Percentiles rank a stretch among this genome's conserved stretches.
These are phyloP conservation scores for Empis stercorea DNA, from an alignment of 2,888 invertebrate genomes.

Conservation along the genomic window DNA sequence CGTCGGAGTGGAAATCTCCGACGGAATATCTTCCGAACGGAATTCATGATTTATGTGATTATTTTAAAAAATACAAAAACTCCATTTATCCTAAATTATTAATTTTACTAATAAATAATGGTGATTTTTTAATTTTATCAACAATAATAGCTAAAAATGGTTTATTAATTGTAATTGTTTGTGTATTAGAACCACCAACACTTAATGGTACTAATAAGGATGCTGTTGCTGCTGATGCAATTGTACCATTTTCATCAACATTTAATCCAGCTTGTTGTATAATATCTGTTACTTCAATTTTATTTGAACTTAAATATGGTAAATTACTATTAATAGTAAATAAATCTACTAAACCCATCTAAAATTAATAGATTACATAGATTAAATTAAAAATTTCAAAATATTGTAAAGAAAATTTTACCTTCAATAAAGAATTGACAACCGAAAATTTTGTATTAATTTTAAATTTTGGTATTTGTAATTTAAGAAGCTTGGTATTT, in stretches of 20 bases:
- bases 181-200: not conserved
- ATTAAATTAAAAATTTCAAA: not conserved
- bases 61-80: not conserved
- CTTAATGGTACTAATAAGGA: constrained; percentile 40
- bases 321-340: constrained; percentile 36
- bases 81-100: not conserved
- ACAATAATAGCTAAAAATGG: constrained; percentile 41
- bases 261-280: constrained; percentile 40
- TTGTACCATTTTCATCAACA: constrained; percentile 41
- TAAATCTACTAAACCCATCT: constrained; percentile 39
- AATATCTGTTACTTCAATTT: constrained; percentile 33
- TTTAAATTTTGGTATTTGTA: constrained; percentile 18
- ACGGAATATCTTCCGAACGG: too few relatives aligned
- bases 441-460: constrained; percentile 13
- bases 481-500: constrained; percentile 5
- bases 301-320: constrained; percentile 17
- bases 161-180: constrained; percentile 21
- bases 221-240: constrained; percentile 38
- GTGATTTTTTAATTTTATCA: constrained; percentile 36
- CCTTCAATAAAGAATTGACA: constrained; percentile 15
- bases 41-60: too few relatives aligned
- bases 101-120: constrained; percentile 34
- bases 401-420: constrained; percentile 6
- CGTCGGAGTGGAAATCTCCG: too few relatives aligned
- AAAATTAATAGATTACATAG: constrained; percentile 13